Percentiles rank a stretch among this genome's conserved stretches.
phyloP scores from a whole-genome alignment of 2,113 vertebrate genomes.

The human (Homo sapiens) region DNA sequence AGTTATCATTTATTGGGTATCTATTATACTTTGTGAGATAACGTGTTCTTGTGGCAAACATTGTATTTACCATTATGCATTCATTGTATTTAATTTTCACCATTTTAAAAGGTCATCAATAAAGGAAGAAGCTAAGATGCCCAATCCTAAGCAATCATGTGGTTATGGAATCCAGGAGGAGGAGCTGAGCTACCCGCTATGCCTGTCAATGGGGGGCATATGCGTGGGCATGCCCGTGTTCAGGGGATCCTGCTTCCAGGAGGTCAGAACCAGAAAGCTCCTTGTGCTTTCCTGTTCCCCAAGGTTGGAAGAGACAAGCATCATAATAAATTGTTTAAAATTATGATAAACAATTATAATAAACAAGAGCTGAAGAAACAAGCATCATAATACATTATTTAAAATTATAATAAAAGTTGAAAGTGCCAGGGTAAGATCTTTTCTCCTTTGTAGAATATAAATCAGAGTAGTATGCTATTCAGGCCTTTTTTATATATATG shows the following conservation, averaged over 20 bases:
- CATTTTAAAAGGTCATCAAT: background rate
- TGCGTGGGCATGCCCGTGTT: background rate
- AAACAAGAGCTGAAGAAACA: background rate
- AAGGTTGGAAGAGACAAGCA: background rate
- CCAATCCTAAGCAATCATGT: background rate
- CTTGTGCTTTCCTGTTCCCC: background rate
- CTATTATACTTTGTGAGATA: background rate
- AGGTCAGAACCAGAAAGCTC: background rate
- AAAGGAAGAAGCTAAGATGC: background rate
- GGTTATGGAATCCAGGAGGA: background rate
- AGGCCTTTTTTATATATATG: background rate
- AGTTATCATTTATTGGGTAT: background rate
- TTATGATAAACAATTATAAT: too few relatives aligned
- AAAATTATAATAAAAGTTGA: background rate
- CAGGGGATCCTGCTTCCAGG: background rate
- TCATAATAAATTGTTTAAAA: too few relatives aligned
- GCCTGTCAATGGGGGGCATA: accelerated
- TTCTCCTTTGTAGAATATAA: background rate
- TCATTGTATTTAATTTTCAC: background rate
- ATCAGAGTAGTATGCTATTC: background rate
- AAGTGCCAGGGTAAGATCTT: background rate
- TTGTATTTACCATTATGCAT: background rate
- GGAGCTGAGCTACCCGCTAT: accelerated
- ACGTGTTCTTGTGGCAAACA: background rate
- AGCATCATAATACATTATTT: background rate